phyloP scores from a whole-genome alignment of 1,140 invertebrate genomes.

The Stegodyphus mimosarum region DNA sequence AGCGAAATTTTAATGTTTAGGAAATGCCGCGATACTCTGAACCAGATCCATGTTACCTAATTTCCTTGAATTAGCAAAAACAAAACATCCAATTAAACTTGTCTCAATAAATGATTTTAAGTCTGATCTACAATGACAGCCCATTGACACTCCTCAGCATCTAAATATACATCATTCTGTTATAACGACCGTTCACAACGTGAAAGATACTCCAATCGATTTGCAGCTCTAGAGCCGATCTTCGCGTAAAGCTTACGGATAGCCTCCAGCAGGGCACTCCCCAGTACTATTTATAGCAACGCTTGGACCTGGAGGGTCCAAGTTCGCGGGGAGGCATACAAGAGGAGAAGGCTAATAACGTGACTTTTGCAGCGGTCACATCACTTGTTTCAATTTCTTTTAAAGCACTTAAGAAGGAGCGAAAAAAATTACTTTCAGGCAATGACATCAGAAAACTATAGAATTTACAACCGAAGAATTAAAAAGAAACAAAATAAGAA shows the following conservation, averaged over 20 bases:
- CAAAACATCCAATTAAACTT: too few species aligned
- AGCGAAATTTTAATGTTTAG: too few species aligned
- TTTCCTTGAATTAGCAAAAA: too few species aligned
- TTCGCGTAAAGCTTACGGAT: slow-evolving; percentile 7
- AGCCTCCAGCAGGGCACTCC: slow-evolving; percentile 7
- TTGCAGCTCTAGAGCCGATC: neutral
- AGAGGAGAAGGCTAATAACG: slow-evolving; percentile 1
- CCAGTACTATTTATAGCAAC: slow-evolving; percentile 43
- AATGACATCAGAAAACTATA: too few species aligned
- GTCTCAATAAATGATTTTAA: too few species aligned
- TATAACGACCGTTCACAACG: slow-evolving; percentile 4
- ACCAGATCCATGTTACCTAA: too few species aligned
- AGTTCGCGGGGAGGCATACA: neutral
- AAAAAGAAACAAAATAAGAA: too few species aligned
- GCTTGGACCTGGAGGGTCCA: slow-evolving; percentile 35
- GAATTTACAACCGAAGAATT: too few species aligned
- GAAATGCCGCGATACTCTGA: too few species aligned
- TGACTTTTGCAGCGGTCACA: neutral
- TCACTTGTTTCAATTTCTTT: slow-evolving; percentile 19
- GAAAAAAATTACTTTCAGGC: neutral
- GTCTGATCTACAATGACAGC: too few species aligned
- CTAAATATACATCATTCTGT: slow-evolving; percentile 14
- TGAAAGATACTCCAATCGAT: slow-evolving; percentile 43
- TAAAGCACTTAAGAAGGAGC: neutral
- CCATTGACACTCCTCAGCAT: too few species aligned